phyloP scores from a whole-genome alignment of 92 coral and sea anemone genomes.

The Bergia puertoricense region DNA sequence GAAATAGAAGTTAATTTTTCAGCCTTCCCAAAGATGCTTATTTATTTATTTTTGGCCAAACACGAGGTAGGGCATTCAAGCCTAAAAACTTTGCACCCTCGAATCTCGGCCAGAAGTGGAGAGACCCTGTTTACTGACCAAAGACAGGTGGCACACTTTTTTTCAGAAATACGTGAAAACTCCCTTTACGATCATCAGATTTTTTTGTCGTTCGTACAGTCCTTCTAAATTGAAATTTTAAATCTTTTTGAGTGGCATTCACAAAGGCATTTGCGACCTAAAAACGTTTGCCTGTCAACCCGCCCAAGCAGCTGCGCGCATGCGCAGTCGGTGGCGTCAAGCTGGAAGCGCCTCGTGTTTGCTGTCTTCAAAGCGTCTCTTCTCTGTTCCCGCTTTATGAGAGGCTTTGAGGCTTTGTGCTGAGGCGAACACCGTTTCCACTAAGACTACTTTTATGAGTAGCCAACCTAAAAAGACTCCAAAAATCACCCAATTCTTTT shows the following conservation, averaged over 20 bases:
- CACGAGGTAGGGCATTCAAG: too few species aligned
- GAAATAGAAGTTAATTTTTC: too few species aligned
- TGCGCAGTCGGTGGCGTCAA: constrained; percentile 78
- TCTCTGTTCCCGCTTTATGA: constrained; percentile 62
- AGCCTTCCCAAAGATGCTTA: too few species aligned
- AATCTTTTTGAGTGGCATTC: not conserved
- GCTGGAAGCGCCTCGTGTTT: constrained; percentile 80
- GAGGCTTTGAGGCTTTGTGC: constrained; percentile 51
- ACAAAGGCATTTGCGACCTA: not conserved
- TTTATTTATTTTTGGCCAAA: too few species aligned
- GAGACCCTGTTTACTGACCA: too few species aligned
- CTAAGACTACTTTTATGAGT: constrained; percentile 48
- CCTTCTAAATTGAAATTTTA: not conserved
- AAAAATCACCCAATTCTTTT: constrained; percentile 62
- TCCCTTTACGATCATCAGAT: not conserved
- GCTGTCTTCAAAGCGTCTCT: constrained; percentile 68
- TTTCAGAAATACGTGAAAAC: too few species aligned
- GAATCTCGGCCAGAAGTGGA: too few species aligned
- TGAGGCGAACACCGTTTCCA: constrained; percentile 43
- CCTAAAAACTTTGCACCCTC: too few species aligned
- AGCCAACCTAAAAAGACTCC: constrained; percentile 64
- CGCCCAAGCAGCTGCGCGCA: constrained; percentile 42
- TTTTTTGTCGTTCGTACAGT: too few species aligned
- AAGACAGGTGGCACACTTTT: not conserved
- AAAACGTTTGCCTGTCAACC: constrained; percentile 28